Base-by-base conservation (phyloP, 2,113 vertebrate species). In the Callospermophilus lateralis region DNA sequence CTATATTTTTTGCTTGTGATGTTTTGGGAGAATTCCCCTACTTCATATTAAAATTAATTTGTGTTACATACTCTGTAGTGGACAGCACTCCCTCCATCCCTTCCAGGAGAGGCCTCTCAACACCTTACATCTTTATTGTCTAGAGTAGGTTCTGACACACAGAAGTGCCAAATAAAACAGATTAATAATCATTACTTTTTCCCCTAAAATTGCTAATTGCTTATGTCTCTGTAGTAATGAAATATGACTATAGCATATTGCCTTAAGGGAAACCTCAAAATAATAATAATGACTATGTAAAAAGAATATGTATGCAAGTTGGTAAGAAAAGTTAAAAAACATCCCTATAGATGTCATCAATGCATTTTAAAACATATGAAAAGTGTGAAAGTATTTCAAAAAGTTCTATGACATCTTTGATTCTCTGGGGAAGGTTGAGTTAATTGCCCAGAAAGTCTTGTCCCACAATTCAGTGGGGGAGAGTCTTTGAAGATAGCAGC, bases 361-460 rank as follows among this genome's bases (percentile, higher is more conserved):
- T 74, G 16, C 45, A 77, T 48, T 92, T 87, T 39, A 48, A 30
- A 85, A 55, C 48, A 45, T 4, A 30, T 67, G 34, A 88, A 96
- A 84, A 28, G 0, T 76, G 0, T 68, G 4, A 73, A 26, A 48
- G 8, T 30, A 77, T 88, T 95, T 84, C 19, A 6, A 1, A 51
- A 61, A 65, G 3, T 73, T 93, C 13, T 93, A 9, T 72, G 51
- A 79, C 32, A 94, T 65, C 63, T 91, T 95, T 70, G 34, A 81
- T 74, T 94, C 34, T 92, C 45, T 76, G 42, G 24, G 10, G 34
- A 89, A 84, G 9, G 22, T 55, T 89, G 13, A 96, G 65, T 19
- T 81, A 91, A 96, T 84, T 86, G 45, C 22, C 63, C 24, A 72
- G 68, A 79, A 95, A 86, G 7, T 81, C 45, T 9, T 95, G 8